These are phyloP conservation scores for Zonitis immaculata DNA, from an alignment of 2,888 invertebrate genomes.

Conservation along the genomic window DNA sequence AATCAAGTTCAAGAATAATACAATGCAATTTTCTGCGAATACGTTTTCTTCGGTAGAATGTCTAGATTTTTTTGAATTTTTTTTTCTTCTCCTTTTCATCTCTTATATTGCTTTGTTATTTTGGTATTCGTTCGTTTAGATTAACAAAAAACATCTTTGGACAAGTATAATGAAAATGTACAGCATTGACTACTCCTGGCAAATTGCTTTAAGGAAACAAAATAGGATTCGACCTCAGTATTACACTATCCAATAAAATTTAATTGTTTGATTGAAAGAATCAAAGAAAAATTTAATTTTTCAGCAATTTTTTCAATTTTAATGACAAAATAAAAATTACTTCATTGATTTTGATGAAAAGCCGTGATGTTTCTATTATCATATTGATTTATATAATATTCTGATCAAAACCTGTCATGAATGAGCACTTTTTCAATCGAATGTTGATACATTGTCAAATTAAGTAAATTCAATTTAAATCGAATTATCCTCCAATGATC, in stretches of 20 bases:
- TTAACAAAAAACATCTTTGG: background rate
- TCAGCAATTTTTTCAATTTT: too few relatives aligned
- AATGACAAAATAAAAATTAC: too few relatives aligned
- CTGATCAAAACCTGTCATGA: background rate
- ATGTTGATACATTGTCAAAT: background rate
- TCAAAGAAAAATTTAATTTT: too few relatives aligned
- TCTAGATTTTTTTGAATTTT: constrained; percentile 1
- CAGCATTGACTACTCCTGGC: background rate
- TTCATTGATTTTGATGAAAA: too few relatives aligned
- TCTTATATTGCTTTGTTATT: background rate
- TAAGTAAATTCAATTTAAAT: background rate
- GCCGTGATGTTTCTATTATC: too few relatives aligned
- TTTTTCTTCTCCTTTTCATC: background rate
- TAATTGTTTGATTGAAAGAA: too few relatives aligned
- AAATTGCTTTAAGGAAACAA: too few relatives aligned
- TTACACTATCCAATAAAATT: too few relatives aligned
- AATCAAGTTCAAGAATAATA: background rate
- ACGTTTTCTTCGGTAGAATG: background rate
- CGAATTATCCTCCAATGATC: background rate
- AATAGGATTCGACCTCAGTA: background rate
- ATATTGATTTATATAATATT: background rate
- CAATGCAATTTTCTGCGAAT: background rate
- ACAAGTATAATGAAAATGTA: constrained; percentile 1
- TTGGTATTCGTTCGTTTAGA: background rate
- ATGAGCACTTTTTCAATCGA: background rate